Evolutionary conservation across 23 tunicate species (phyloP).

Genomic region (Oikopleura albicans): DNA sequence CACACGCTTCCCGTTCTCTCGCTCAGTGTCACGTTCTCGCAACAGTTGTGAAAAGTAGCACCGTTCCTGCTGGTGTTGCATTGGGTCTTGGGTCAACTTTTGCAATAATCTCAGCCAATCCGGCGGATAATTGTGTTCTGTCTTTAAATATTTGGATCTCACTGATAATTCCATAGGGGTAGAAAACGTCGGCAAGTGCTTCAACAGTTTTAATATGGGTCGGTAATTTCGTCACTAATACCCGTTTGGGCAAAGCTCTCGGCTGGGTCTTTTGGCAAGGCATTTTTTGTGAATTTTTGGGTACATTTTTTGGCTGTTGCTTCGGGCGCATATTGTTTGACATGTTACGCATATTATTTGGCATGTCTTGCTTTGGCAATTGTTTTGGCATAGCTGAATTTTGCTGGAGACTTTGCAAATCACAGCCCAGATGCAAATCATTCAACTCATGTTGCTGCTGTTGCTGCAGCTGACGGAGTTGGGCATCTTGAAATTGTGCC

Average conservation of each 20-base stretch:
- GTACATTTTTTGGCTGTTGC: neutral
- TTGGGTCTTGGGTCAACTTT: neutral
- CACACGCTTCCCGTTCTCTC: too few relatives aligned
- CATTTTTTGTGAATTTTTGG: neutral
- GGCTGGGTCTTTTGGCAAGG: neutral
- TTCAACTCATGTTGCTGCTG: neutral
- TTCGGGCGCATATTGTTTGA: neutral
- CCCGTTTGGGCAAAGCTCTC: neutral
- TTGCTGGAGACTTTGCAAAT: neutral
- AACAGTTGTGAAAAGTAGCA: too few relatives aligned
- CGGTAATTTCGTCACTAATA: slow-evolving; percentile 10
- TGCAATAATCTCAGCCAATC: neutral
- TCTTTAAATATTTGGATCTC: neutral
- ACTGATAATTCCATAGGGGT: neutral
- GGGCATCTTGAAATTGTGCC: neutral
- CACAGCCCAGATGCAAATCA: too few relatives aligned
- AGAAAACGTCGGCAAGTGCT: neutral
- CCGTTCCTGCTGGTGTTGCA: neutral
- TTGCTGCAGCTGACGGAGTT: neutral
- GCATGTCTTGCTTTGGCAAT: too few relatives aligned
- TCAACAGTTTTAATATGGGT: neutral
- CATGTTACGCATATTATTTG: too few relatives aligned
- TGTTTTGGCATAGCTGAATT: neutral
- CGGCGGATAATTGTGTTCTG: neutral
- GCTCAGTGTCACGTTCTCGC: too few relatives aligned